These are phyloP conservation scores for Agrochola litura DNA, from an alignment of 2,888 invertebrate species.

Conservation along the genomic window DNA sequence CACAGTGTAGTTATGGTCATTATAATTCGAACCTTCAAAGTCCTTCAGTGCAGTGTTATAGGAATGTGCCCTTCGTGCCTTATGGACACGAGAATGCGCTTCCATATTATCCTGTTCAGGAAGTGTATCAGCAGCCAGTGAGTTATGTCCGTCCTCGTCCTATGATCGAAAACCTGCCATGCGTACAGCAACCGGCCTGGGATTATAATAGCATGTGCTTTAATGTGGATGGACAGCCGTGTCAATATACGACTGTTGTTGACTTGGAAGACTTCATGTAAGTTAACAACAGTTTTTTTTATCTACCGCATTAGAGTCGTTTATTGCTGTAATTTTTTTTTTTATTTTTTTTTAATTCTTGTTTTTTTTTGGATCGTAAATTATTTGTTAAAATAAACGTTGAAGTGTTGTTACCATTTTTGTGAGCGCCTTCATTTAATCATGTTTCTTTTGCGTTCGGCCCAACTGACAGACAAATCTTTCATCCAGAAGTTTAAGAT, in stretches of 20 bases:
- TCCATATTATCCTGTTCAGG: conserved; percentile 72
- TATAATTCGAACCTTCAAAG: conserved; percentile 72
- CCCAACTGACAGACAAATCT: background rate
- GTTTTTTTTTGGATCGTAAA: conserved; percentile 15
- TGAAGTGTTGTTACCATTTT: background rate
- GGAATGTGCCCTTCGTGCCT: conserved; percentile 70
- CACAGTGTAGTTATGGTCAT: conserved; percentile 74
- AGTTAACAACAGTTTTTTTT: conserved; percentile 81
- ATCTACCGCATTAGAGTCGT: background rate
- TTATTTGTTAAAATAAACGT: conserved; percentile 2
- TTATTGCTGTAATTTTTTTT: background rate
- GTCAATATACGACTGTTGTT: conserved; percentile 92
- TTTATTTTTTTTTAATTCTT: too few species aligned
- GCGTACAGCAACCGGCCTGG: conserved; percentile 88
- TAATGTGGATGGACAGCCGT: conserved; percentile 92
- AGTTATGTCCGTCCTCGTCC: conserved; percentile 71
- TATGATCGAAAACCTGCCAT: conserved; percentile 84
- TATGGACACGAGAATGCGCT: conserved; percentile 69
- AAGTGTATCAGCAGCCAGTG: conserved; percentile 69
- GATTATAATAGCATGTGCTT: conserved; percentile 92
- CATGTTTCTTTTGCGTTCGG: conserved; percentile 1
- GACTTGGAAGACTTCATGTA: conserved; percentile 95
- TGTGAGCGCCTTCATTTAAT: background rate
- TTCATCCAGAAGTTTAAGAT: background rate
- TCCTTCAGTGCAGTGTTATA: conserved; percentile 78